These are phyloP conservation scores for Orchestia grillus DNA, from an alignment of 1,140 invertebrate genomes.

Conservation along the genomic window DNA sequence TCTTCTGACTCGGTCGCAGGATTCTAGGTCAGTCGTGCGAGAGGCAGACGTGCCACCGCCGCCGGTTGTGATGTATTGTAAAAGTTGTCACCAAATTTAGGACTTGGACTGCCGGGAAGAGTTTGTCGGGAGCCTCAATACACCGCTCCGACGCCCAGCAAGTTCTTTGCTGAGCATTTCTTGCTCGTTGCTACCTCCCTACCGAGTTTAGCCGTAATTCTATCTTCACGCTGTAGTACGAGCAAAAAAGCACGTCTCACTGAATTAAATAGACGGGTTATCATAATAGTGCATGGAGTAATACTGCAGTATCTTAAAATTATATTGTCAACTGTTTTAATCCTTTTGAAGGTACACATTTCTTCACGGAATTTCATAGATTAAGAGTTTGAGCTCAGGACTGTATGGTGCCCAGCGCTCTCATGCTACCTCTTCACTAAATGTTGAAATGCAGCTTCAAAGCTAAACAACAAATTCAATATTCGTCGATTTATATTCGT, in stretches of 20 bases:
- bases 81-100: conserved; percentile 34
- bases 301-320: too few species aligned
- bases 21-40: not conserved
- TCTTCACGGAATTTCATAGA: too few species aligned
- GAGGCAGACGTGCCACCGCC: not conserved
- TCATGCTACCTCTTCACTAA: too few species aligned
- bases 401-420: too few species aligned
- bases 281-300: too few species aligned
- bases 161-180: not conserved
- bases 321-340: too few species aligned
- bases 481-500: too few species aligned
- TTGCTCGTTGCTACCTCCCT: not conserved
- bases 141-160: not conserved
- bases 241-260: not conserved
- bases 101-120: not conserved
- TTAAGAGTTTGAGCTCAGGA: too few species aligned
- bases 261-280: not conserved
- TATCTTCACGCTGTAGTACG: not conserved
- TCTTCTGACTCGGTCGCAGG: not conserved
- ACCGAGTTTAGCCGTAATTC: not conserved
- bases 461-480: too few species aligned
- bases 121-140: not conserved
- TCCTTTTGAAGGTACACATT: too few species aligned
- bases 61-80: conserved; percentile 30
- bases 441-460: too few species aligned